Evolutionary conservation across 2,113 vertebrate genomes (phyloP), one percentile per base, ranked within the genome.

Genomic region (Malurus cyaneus): DNA sequence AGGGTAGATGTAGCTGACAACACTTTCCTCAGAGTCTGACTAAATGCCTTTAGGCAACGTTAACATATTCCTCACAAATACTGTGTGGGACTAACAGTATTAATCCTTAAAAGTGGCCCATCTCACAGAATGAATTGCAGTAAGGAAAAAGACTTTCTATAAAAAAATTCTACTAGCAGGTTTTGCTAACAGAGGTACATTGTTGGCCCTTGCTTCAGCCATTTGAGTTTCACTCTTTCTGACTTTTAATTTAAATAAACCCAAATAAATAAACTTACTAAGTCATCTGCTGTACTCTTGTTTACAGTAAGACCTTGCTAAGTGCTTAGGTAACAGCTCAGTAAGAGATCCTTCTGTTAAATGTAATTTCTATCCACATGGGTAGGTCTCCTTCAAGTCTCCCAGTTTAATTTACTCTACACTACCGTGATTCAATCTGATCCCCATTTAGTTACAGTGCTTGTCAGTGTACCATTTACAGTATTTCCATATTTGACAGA

Each of bases 331-430:
- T 69, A 89, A 79, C 47, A 57, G 32, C n/a, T 80, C 66, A 50
- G 36, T 41, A 67, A 87, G 59, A 85, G 36, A 83, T 71, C 29
- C 42, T 78, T 71, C 76, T 65, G 26, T 72, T 86, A 88, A 87
- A 74, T 65, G 56, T 41, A 64, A 34, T 61, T 91, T 76, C 29
- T 77, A 39, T n/a, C 56, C 64, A 61, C 84, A 89, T 70, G 69
- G 47, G 25, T 71, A 81, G 54, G 39, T 69, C 67, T 90, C 50
- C 84, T 67, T 89, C 77, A 83, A 80, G 41, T 53, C 90, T 46
- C 44, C 57, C 54, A 73, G 32, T 93, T 93, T 88, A 78, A 92
- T 95, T 96, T 95, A 80, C 69, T 97, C 81, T 49, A 76, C 86
- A 66, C 46, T 83, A 72, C 67, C 91, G 72, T 76, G 62, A 89